These are phyloP conservation scores for Chloroceryle inda DNA, from an alignment of 2,797 vertebrate genomes.

Conservation along the genomic window DNA sequence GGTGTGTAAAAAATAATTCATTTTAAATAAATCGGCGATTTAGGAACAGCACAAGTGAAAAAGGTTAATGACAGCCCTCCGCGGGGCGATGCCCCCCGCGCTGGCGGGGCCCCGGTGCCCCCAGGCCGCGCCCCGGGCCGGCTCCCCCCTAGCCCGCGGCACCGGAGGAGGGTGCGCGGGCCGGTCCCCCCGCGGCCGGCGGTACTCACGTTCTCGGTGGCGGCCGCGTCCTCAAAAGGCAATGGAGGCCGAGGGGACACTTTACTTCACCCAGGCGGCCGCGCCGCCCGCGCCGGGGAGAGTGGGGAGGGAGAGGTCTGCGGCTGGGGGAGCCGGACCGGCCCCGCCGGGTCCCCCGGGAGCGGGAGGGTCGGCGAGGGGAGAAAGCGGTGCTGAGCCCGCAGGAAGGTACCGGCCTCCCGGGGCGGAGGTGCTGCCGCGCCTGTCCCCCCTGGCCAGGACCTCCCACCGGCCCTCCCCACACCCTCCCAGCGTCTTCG, in stretches of 20 bases:
- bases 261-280: no score
- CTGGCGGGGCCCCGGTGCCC: neutral
- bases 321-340: neutral
- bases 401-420: neutral
- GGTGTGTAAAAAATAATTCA: neutral
- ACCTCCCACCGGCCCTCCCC: no score
- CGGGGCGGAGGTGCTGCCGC: neutral
- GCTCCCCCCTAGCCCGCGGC: neutral
- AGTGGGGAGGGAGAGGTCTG: no score
- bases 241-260: slow-evolving; percentile 96
- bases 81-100: neutral
- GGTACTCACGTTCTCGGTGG: slow-evolving; percentile 93
- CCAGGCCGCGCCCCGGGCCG: neutral
- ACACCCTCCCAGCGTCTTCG: no score
- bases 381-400: neutral
- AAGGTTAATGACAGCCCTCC: neutral
- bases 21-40: neutral
- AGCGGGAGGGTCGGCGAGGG: neutral
- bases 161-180: neutral
- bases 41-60: neutral
- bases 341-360: no score
- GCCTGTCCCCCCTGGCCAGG: neutral
- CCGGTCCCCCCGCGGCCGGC: neutral
- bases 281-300: no score
- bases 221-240: slow-evolving; percentile 94